Conservation (phyloP, 2,113 vertebrate species). For the Lamprotornis superbus region DNA sequence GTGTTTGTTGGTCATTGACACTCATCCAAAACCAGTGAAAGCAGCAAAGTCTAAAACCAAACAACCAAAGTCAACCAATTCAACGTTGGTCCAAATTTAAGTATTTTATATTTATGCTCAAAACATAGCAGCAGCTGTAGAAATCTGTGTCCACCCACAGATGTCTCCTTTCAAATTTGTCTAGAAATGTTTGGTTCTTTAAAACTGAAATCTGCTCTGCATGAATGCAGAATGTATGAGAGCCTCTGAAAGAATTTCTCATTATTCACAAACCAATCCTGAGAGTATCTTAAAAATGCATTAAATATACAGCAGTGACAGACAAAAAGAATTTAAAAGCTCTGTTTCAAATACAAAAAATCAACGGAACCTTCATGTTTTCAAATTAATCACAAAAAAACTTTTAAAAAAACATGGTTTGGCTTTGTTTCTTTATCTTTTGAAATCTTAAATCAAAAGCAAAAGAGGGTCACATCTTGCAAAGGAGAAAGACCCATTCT, state of each 20-base stretch:
- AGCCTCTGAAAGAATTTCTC: background rate
- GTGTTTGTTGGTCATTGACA: background rate
- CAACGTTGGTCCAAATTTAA: background rate
- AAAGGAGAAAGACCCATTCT: background rate
- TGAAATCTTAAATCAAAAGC: background rate
- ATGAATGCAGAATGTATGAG: background rate
- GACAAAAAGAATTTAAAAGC: background rate
- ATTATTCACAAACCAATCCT: background rate
- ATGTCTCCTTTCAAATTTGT: background rate
- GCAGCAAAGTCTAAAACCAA: background rate
- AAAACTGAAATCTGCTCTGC: background rate
- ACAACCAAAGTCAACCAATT: background rate
- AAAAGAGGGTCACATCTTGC: background rate
- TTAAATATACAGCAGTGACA: background rate
- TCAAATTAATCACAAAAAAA: background rate
- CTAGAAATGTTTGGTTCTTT: background rate
- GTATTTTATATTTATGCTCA: background rate
- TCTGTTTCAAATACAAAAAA: background rate
- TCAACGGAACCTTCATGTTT: background rate
- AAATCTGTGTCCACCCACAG: background rate
- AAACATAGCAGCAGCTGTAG: background rate
- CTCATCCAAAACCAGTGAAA: background rate
- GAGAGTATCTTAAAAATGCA: background rate
- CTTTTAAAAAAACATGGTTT: background rate
- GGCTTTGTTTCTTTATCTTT: background rate